These are phyloP conservation scores for Miichthys miiuy DNA, from an alignment of 2,797 vertebrate species.

Conservation along the genomic window DNA sequence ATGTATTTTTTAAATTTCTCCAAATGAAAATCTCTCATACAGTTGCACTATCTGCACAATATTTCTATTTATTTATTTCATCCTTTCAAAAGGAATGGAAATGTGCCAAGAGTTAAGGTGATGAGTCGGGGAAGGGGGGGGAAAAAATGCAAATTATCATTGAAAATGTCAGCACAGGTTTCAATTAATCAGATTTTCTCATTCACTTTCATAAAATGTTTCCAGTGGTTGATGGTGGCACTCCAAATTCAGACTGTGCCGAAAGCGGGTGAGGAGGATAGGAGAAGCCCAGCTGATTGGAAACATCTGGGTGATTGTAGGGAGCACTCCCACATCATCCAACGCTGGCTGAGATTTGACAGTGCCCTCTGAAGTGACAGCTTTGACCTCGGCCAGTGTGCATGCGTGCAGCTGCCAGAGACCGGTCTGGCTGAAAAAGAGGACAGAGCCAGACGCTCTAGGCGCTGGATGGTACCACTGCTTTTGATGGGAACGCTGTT, in stretches of 20 bases:
- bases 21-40: conserved; percentile 7
- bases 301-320: conserved; percentile 88
- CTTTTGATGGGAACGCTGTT: conserved; percentile 79
- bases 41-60: background rate
- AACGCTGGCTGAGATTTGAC: conserved; percentile 84
- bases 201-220: conserved; percentile 51
- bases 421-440: conserved; percentile 74
- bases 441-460: conserved; percentile 79
- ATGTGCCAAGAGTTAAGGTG: conserved; percentile 28
- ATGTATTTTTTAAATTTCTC: background rate
- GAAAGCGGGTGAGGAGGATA: conserved; percentile 59
- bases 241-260: conserved; percentile 50
- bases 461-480: conserved; percentile 79
- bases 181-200: conserved; percentile 60
- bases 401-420: conserved; percentile 83
- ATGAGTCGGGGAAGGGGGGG: background rate
- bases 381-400: conserved; percentile 86
- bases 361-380: conserved; percentile 87
- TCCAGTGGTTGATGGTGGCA: conserved; percentile 47
- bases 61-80: background rate
- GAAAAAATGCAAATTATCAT: conserved; percentile 4
- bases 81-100: conserved; percentile 9
- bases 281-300: conserved; percentile 85
- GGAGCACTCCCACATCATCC: conserved; percentile 84
- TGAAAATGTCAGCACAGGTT: conserved; percentile 52